Percentiles rank a stretch among this genome's conserved stretches.
These are phyloP conservation scores for Sminthurides bifidus DNA, from an alignment of 1,140 invertebrate genomes.

Conservation along the genomic window DNA sequence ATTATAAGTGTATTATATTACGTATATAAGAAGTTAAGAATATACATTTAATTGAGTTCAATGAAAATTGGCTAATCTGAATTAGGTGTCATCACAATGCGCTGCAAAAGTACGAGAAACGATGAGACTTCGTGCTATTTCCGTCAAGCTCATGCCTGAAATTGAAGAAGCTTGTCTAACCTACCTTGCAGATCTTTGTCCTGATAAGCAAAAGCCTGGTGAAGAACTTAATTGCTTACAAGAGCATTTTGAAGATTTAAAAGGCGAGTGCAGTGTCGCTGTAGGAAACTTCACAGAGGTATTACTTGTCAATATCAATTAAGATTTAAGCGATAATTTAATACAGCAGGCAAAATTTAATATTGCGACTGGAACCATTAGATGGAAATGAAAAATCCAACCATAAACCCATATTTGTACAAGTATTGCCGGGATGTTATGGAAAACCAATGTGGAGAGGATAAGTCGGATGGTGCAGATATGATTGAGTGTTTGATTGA, in stretches of 20 bases:
- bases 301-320: conserved; percentile 43
- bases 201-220: conserved; percentile 65
- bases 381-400: conserved; percentile 44
- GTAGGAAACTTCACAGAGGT: conserved; percentile 82
- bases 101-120: conserved; percentile 69
- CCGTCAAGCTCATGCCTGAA: conserved; percentile 85
- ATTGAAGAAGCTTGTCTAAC: conserved; percentile 80
- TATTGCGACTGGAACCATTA: conserved; percentile 11
- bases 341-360: neutral
- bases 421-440: conserved; percentile 27
- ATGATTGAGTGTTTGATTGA: conserved; percentile 88
- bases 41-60: too few relatives aligned
- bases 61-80: conserved; percentile 29
- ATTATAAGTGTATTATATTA: too few relatives aligned
- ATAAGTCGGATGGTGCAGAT: conserved; percentile 43
- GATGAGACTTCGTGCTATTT: conserved; percentile 80
- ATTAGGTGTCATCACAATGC: conserved; percentile 38
- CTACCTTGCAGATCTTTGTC: conserved; percentile 72
- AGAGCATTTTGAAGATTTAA: conserved; percentile 64
- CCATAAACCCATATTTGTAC: conserved; percentile 27
- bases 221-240: conserved; percentile 89
- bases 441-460: conserved; percentile 31
- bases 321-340: conserved; percentile 4
- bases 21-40: too few relatives aligned
- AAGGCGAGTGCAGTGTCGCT: conserved; percentile 51